Base-by-base conservation (phyloP, 2,888 invertebrate genomes). In the Lamellibrachia columna region DNA sequence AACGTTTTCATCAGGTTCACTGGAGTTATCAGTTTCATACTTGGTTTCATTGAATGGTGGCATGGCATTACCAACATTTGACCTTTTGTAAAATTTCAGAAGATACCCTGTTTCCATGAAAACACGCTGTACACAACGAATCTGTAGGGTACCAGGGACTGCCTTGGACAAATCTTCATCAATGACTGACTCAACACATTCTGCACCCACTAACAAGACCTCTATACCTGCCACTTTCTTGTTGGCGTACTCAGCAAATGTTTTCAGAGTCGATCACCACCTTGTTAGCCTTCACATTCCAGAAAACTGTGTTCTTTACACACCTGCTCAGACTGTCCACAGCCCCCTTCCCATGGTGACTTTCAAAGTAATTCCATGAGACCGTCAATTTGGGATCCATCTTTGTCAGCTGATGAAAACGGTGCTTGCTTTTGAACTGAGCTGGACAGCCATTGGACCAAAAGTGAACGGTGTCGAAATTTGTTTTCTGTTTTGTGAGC, bases 271-370 rank as follows among this genome's bases (percentile, higher is more conserved):
- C 90, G 28, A 90, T 90, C 91, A 91, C 28, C 28, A 91, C 91
- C 53, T 91, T 91, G n/a, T 91, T n/a, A 91, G 91, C 91, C 3
- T 91, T 91, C 91, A 91, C 91, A 91, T 91, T 9, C n/a, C 40
- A 28, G 22, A 91, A 52, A 52, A 91, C 91, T 91, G 52, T 91
- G 9, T n/a, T 91, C 53, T 91, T 91, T 53, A n/a, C 91, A 91
- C 91, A 91, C 91, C 40, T 2, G n/a, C 91, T 52, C 91, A 91
- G 53, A 91, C 91, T 28, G 28, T 91, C 28, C 91, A 91, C 91
- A 91, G 91, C 91, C 52, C 28, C 28, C 91, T 40, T 40, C 91
- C 4, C 28, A 28, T 22, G 40, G 53, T 53, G 52, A 53, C 91
- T 91, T 91, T 91, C 91, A 91, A 91, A 91, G 53, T 91, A 91